Evolutionary conservation across 2,888 invertebrate genomes (phyloP), one percentile per base, ranked within the genome.

Genomic region (Escarpia spicata): DNA sequence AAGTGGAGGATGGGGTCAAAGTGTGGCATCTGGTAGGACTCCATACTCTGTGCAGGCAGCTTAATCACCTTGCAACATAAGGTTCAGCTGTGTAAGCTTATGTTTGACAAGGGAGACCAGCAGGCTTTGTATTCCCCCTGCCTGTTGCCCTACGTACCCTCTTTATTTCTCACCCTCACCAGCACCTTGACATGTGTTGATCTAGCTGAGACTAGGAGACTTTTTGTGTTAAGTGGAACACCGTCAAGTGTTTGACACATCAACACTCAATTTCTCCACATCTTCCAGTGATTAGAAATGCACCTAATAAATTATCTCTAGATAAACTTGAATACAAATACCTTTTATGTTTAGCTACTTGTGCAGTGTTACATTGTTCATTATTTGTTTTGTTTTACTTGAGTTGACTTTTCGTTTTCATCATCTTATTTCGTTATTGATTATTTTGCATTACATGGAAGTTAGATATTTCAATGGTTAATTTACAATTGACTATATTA

Each of bases 1-100:
- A 93, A 26, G 92, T 94, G 92, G 94, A 94, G 91, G 94, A 94
- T 90, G 94, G 94, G 45, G 92, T 92, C 75, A 94, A 94, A 92
- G 92, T 93, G 44, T 94, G 93, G 93, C 94, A 94, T 93, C 93
- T 94, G 91, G 93, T 93, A 43, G 92, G 92, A 92, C 31, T 43
- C 90, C 15, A 75, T 75, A 6, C 75, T 75, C 2, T 26, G 31
- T 43, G 45, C 52, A 91, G 91, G 43, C 15, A 43, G 75, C 26
- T 52, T 52, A 19, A 31, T 37, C 9, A 8, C 15, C 37, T 92
- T 92, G 89, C 75, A 31, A 43, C 43, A 12, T 19, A 15, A 44
- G 43, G 43, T 90, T 43, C 90, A 90, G 31, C 43, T 31, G 6
- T 37, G 37, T 43, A 91, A 91, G 44, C 91, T 91, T 43, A 43